Evolutionary conservation across 1,140 invertebrate species (phyloP), one percentile per base, ranked within the genome.

Genomic region (Eueides isabella): DNA sequence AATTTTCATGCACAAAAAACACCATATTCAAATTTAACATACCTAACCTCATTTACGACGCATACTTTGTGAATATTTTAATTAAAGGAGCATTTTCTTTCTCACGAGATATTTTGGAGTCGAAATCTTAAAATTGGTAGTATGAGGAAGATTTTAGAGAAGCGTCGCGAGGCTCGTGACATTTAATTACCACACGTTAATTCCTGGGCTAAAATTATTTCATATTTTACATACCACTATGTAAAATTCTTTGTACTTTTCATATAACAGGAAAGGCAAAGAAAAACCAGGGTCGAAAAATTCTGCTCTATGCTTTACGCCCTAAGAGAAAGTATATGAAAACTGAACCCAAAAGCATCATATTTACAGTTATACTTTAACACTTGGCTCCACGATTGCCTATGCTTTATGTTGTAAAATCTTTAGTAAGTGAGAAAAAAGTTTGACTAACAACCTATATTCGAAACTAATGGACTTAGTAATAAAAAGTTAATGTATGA

Each of bases 61-160:
- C 14, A 30, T 30, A 31, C 26, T 30, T 62, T 30, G 14, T n/a
- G 28, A 62, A 31, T 62, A 62, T 62, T 62, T 62, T 62, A 62
- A 62, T 62, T 62, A 62, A 26, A 62, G 61, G 12, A 62, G 28
- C 2, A 62, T n/a, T 30, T 62, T 55, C 44, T 30, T 63, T 30
- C 61, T n/a, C 29, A 23, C 14, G 61, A 63, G 16, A 29, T 14
- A 63, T 63, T 29, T 29, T 63, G 12, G 2, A 63, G 61, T 63
- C 14, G 30, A 63, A 12, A 31, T 63, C 23, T 55, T 55, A 26
- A 55, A 19, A 55, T 55, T 26, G 48, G 23, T 48, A 48, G n/a
- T 6, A 44, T 19, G 41, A 55, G 9, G 61, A 63, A 30, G 14
- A 29, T 63, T n/a, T 30, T 23, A 63, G 5, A 5, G 29, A 31